phyloP scores from a whole-genome alignment of 2,797 vertebrate species.

The Centropyge bicolor region DNA sequence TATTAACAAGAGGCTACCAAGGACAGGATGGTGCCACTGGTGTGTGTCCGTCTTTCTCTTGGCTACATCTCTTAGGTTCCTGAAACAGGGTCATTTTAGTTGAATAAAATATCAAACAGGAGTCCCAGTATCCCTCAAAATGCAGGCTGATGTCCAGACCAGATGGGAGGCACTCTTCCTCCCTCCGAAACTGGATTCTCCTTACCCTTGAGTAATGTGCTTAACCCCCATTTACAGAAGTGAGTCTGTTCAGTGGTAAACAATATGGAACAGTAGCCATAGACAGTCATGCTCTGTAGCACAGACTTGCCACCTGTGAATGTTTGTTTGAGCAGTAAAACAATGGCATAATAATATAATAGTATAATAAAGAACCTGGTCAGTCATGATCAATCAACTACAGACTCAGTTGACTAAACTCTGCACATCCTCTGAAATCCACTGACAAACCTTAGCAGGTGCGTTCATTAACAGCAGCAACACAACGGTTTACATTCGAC shows the following conservation, averaged over 20 bases:
- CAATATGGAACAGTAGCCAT: not conserved
- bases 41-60: slow-evolving; percentile 19
- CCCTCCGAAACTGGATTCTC: slow-evolving; percentile 22
- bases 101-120: slow-evolving; percentile 58
- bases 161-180: slow-evolving; percentile 40
- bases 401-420: too few relatives aligned
- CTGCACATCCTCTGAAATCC: too few relatives aligned
- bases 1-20: not conserved
- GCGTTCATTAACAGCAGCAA: too few relatives aligned
- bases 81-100: slow-evolving; percentile 52
- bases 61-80: slow-evolving; percentile 17
- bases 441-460: too few relatives aligned
- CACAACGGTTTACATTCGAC: not conserved
- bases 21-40: not conserved
- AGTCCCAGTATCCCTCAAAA: slow-evolving; percentile 27
- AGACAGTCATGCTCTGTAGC: not conserved
- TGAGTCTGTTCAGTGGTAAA: slow-evolving; percentile 18
- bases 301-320: not conserved
- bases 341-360: too few relatives aligned
- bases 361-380: too few relatives aligned
- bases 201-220: slow-evolving; percentile 42
- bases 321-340: not conserved
- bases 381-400: too few relatives aligned
- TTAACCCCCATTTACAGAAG: slow-evolving; percentile 41
- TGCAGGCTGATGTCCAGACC: slow-evolving; percentile 40